Evolutionary conservation across 2,888 invertebrate species (phyloP), one percentile per base, ranked within the genome.

Genomic region (Parnassius apollo): DNA sequence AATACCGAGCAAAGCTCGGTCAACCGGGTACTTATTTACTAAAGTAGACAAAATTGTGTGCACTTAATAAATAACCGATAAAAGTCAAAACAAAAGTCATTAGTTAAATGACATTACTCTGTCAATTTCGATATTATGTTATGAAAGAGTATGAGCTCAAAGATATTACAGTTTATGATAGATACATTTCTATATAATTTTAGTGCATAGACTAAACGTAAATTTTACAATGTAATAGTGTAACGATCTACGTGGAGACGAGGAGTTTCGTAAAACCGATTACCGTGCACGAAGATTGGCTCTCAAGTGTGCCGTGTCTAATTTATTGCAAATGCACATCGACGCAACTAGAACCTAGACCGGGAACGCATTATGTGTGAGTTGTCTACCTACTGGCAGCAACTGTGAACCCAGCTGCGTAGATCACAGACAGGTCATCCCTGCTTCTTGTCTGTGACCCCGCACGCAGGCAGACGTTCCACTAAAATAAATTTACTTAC

Each of bases 281-380:
- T 87, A 82, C 82, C 72, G 77, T 76, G 77, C 76, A 75, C 73
- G 71, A 74, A 83, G 84, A 85, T 86, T 83, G 82, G 82, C 79
- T 83, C 78, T 80, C 80, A 75, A 80, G 75, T 81, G 70, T 69
- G 75, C 82, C 83, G 83, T 86, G 78, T 85, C 85, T 83, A 86
- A 87, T 88, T 87, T 85, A 85, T 86, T 84, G 80, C 81, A 81
- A 82, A 80, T 83, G 81, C 76, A 76, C 82, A 82, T 84, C 80
- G 76, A 71, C 67, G 67, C 58, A 63, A 62, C 48, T 64, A 59
- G 55, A 52, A 42, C 11, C 53, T 25, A 61, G 52, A 48, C 57
- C 52, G n/a, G 57, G 54, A 56, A 50, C 42, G 64, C 64, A 59
- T 63, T 58, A 55, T 57, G 52, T 57, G 13, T 52, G 49, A 48